A percentile compares a stretch with the other conserved stretches of the same genome.
Evolutionary conservation across 1,140 invertebrate genomes (phyloP).

Genomic region (Zaprionus gabonicus): DNA sequence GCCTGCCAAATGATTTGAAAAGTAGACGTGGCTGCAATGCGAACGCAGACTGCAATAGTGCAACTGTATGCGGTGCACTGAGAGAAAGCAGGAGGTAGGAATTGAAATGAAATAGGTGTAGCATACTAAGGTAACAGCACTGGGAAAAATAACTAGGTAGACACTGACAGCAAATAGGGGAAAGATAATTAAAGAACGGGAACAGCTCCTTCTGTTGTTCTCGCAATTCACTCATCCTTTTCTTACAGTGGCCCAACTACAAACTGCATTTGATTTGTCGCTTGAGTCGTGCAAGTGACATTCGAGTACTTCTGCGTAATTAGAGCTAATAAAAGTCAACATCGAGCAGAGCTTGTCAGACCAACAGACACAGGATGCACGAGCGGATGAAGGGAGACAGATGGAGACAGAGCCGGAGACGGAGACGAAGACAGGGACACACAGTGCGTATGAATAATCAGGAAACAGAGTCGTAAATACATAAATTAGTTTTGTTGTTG

Average conservation of each 20-base stretch:
- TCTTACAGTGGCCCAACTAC: constrained; percentile 7
- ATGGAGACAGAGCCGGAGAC: neutral
- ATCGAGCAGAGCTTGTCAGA: constrained; percentile 14
- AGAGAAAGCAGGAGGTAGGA: neutral
- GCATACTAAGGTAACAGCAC: too few species aligned
- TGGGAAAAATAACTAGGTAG: too few species aligned
- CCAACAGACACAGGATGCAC: neutral
- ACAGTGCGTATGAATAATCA: constrained; percentile 75
- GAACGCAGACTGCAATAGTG: constrained; percentile 6
- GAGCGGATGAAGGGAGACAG: constrained; percentile 4
- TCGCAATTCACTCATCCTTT: neutral
- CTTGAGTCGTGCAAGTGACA: constrained; percentile 59
- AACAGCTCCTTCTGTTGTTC: too few species aligned
- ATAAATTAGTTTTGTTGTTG: constrained; percentile 76
- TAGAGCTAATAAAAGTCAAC: constrained; percentile 77
- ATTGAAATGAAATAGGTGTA: too few species aligned
- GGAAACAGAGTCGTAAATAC: constrained; percentile 67
- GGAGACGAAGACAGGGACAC: constrained; percentile 1
- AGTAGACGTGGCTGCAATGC: constrained; percentile 37
- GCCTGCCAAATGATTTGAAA: constrained; percentile 54
- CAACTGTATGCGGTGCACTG: neutral
- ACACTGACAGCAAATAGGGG: too few species aligned
- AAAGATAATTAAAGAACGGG: too few species aligned
- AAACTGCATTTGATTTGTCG: constrained; percentile 73
- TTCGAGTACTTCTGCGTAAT: constrained; percentile 69